Evolutionary conservation across 1,140 invertebrate genomes (phyloP).

Genomic region (Bombyx mandarina): DNA sequence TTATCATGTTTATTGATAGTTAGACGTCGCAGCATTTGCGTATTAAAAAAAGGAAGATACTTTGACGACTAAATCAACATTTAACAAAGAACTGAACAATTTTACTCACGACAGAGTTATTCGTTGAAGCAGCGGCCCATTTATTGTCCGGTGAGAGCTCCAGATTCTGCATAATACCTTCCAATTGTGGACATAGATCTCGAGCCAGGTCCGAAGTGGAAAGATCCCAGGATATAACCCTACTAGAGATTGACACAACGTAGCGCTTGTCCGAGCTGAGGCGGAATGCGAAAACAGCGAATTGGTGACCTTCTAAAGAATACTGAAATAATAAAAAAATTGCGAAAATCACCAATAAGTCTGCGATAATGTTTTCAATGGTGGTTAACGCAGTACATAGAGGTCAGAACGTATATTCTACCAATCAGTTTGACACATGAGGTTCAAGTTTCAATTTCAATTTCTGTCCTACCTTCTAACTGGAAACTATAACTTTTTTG

Average conservation of each 20-base stretch:
- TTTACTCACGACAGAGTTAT: constrained; percentile 88
- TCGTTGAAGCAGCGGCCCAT: constrained; percentile 96
- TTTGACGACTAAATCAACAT: not conserved
- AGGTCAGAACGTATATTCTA: too few species aligned
- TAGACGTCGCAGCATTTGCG: not conserved
- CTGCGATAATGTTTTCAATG: too few species aligned
- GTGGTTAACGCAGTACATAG: too few species aligned
- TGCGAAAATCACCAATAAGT: not conserved
- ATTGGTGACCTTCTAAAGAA: constrained; percentile 97
- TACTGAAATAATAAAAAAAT: constrained; percentile 75
- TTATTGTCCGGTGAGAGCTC: constrained; percentile 96
- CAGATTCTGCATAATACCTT: constrained; percentile 96
- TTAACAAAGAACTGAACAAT: not conserved
- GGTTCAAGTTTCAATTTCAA: too few species aligned
- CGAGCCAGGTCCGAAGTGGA: constrained; percentile 93
- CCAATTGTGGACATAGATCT: constrained; percentile 92
- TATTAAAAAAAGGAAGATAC: not conserved
- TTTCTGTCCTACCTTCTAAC: too few species aligned
- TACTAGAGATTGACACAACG: constrained; percentile 96
- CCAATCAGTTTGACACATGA: too few species aligned
- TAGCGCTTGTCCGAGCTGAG: constrained; percentile 93
- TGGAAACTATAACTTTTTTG: too few species aligned
- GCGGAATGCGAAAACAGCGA: constrained; percentile 96
- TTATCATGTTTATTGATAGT: not conserved
- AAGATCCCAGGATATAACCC: constrained; percentile 97